Evolutionary conservation across 2,888 invertebrate genomes (phyloP), one percentile per base, ranked within the genome.

Genomic region (Colostygia pectinataria): DNA sequence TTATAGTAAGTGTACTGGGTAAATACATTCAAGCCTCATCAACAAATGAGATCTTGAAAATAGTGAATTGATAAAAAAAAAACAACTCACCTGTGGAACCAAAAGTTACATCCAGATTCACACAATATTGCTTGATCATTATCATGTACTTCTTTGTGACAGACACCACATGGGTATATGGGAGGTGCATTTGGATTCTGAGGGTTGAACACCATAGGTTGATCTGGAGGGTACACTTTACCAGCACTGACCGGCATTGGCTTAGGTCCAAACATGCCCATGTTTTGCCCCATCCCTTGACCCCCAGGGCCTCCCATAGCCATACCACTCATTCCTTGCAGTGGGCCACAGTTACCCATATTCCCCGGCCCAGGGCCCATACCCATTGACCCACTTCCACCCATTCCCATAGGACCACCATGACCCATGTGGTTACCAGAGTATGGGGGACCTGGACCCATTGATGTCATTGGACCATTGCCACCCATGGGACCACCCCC

Each of bases 141-240:
- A 87, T 99, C 99, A 88, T 98, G 98, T 47, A 98, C 97, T 91
- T 99, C 99, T 90, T 98, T 98, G 88, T 98, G 98, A 90, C 99
- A 99, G 49, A 97, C 95, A 56, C 99, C 99, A 89, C 99, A 99
- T 0, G 98, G 98, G 83, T 98, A 98, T 62, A 99, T 98, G 1
- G 99, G 98, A 37, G 99, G 99, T 41, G 99, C 99, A 82, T 98
- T 99, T 0, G 98, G 99, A 86, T 99, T 99, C 83, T 98, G 98
- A 31, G 98, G 97, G 86, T 99, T 99, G 80, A 98, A 98, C 56
- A 99, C 97, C 98, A 98, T 98, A 0, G 98, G 96, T 79, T 98
- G 98, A 78, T 98, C 97, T 3, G 96, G 95, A 33, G 98, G 98
- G 87, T 99, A 99, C 53, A 97, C 95, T 92, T 97, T 96, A 34